phyloP scores from a whole-genome alignment of 2,888 invertebrate genomes.

The Parnassius glacialis region DNA sequence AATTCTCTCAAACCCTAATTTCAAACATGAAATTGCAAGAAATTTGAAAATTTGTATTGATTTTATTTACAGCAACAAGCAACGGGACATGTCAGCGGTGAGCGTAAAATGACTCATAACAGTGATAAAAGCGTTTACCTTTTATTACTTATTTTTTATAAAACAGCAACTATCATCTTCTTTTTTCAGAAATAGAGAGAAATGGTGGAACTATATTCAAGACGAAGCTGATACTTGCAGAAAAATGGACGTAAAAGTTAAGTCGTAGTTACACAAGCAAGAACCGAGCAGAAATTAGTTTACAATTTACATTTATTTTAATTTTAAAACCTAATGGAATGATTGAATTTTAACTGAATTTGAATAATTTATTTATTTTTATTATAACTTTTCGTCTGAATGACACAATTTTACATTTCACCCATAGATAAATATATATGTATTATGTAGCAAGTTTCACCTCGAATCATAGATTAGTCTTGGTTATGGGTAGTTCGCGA shows the following conservation, averaged over 20 bases:
- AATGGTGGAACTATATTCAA: no score
- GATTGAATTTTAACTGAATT: conserved; percentile 7
- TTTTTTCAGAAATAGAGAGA: conserved; percentile 8
- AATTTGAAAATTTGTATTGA: conserved; percentile 11
- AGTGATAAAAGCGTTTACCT: conserved; percentile 30
- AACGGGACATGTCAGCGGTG: conserved; percentile 17
- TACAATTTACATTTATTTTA: background rate
- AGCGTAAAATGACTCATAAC: conserved; percentile 36
- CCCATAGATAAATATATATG: no score
- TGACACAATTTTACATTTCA: conserved; percentile 9
- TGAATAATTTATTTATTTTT: conserved; percentile 1
- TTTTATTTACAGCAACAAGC: conserved; percentile 13
- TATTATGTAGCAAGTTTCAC: no score
- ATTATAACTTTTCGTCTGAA: background rate
- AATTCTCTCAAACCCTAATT: no score
- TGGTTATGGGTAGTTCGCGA: no score
- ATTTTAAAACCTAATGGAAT: conserved; percentile 10
- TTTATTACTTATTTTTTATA: conserved; percentile 24
- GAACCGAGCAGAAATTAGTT: background rate
- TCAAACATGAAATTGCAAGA: no score
- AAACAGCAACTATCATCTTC: conserved; percentile 42
- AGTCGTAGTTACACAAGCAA: background rate
- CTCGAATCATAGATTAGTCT: no score
- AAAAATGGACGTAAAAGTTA: background rate
- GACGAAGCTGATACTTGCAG: no score